phyloP scores from a whole-genome alignment of 2,888 invertebrate genomes.

The Microplitis manilae region DNA sequence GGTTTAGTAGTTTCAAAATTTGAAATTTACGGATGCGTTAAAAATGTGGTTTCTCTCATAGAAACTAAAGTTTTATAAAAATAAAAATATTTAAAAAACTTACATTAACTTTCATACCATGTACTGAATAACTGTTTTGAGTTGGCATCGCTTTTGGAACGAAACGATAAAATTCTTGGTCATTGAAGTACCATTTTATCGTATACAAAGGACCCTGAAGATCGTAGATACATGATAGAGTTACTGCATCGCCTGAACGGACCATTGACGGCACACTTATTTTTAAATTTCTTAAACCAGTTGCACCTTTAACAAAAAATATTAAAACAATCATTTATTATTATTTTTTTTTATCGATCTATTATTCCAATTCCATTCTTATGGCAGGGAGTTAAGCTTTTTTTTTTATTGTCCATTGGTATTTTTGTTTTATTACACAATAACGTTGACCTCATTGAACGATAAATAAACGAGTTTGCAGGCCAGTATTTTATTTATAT shows the following conservation, averaged over 20 bases:
- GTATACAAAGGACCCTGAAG: slow-evolving; percentile 75
- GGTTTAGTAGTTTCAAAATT: too few relatives aligned
- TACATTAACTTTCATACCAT: slow-evolving; percentile 82
- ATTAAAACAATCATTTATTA: not conserved
- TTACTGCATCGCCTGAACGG: slow-evolving; percentile 66
- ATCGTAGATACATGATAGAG: slow-evolving; percentile 66
- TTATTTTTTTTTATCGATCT: not conserved
- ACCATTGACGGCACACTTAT: slow-evolving; percentile 66
- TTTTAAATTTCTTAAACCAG: slow-evolving; percentile 63
- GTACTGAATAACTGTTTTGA: slow-evolving; percentile 78
- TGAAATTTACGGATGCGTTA: too few relatives aligned
- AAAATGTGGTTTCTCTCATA: too few relatives aligned
- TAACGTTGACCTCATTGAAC: slow-evolving; percentile 24
- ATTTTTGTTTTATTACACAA: slow-evolving; percentile 13
- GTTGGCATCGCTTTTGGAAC: slow-evolving; percentile 82
- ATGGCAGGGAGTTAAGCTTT: not conserved
- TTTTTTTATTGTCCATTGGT: not conserved
- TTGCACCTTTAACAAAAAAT: slow-evolving; percentile 60
- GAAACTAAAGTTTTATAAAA: not conserved
- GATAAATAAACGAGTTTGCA: slow-evolving; percentile 17
- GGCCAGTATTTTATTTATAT: slow-evolving; percentile 25
- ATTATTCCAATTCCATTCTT: not conserved
- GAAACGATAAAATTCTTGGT: slow-evolving; percentile 83
- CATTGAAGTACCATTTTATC: slow-evolving; percentile 84
- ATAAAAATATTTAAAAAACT: slow-evolving; percentile 69